Base-by-base conservation (phyloP, 1,140 invertebrate genomes). In the Drosophila nigromelanica region DNA sequence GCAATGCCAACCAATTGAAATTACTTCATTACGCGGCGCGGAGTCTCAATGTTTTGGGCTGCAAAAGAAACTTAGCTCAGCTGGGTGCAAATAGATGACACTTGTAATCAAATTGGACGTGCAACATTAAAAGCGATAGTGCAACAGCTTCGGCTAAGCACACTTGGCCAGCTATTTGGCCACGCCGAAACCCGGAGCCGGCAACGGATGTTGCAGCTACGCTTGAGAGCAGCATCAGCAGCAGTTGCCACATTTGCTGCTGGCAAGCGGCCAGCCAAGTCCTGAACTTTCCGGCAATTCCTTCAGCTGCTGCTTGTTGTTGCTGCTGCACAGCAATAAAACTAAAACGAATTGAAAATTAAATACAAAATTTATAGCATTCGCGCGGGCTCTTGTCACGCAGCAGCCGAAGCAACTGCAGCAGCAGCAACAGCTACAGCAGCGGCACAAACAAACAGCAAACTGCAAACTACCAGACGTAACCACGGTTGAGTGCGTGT, bases 291-390 rank as follows among this genome's bases (percentile, higher is more conserved):
- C 64, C 70, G 71, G 56, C 58, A 62, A 60, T 59, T 69, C 24
- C 56, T 47, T 52, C 70, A 45, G 62, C 54, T 64, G 21, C 18
- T 48, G 30, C 10, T 37, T 21, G n/a, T 14, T 60, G 30, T 15
- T 43, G 45, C 59, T 43, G 45, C 59, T 63, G 59, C 48, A 54
- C 51, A 12, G 66, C 64, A 89, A 80, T 85, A 80, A 86, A 89
- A 80, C 78, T 77, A 86, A 77, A 86, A 89, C 80, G 82, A 81
- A 85, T 87, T 78, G 81, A 85, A 85, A 85, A 85, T 85, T 85
- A 85, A 85, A 87, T 85, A 85, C 81, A 85, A 80, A 85, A 85
- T 85, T 85, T 85, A 85, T 85, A 78, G 81, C 82, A 64, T 87
- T 85, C 78, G 74, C 81, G 81, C 81, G 82, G 62, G 59, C 43